Conservation (phyloP, 30 jellyfish, hydroid and myxozoan genomes). For the Kudoa iwatai region DNA sequence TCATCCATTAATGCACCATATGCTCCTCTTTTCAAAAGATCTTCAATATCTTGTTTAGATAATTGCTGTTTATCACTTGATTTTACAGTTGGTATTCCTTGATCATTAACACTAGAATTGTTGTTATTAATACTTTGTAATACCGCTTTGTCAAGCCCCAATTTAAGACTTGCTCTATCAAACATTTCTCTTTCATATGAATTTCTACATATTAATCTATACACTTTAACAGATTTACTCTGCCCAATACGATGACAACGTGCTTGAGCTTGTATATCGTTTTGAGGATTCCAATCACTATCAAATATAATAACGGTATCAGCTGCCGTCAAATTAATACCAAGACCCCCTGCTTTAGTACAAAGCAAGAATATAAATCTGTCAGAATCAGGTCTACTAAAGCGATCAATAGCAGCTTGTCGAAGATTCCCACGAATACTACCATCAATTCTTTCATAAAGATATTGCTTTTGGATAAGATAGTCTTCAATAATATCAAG, state of each 20-base stretch:
- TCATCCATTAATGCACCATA: conserved; percentile 83
- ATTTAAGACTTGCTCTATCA: conserved; percentile 64
- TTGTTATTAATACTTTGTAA: conserved; percentile 21
- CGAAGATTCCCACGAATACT: conserved; percentile 59
- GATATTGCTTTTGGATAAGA: conserved; percentile 9
- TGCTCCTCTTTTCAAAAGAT: conserved; percentile 55
- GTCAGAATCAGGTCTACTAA: conserved; percentile 47
- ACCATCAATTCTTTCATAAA: conserved; percentile 61
- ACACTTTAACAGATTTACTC: conserved; percentile 24
- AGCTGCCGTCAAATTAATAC: conserved; percentile 75
- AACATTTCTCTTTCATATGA: conserved; percentile 91
- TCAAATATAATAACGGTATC: conserved; percentile 82
- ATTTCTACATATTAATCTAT: conserved; percentile 53
- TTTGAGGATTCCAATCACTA: conserved; percentile 94
- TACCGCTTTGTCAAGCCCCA: conserved; percentile 77
- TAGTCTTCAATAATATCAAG: conserved; percentile 47
- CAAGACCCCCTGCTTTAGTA: conserved; percentile 93
- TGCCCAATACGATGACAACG: conserved; percentile 92
- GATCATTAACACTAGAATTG: too few species aligned
- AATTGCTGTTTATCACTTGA: conserved; percentile 1
- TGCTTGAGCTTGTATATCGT: conserved; percentile 84
- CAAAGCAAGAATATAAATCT: conserved; percentile 43
- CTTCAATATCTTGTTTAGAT: conserved; percentile 82
- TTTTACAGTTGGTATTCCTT: too few species aligned
- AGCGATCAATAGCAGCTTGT: conserved; percentile 83